Base-by-base conservation (phyloP, 2,888 invertebrate genomes). In the Rhagophthalmus giganteus region DNA sequence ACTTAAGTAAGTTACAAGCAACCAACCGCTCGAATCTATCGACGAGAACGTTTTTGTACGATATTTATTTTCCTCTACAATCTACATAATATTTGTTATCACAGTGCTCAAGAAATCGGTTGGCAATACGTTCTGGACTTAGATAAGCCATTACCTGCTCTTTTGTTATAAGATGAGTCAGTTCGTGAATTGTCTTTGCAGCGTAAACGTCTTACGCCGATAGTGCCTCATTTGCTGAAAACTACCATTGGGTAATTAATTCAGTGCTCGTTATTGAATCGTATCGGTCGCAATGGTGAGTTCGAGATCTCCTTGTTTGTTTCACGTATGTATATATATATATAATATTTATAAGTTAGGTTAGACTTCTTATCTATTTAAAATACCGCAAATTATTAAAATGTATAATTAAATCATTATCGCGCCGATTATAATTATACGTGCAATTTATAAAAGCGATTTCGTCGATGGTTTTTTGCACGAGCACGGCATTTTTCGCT, bases 61-160 rank as follows among this genome's bases (percentile, higher is more conserved):
- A 25, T 44, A n/a, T 25, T 13, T 44, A 35, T 34, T 44, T 44
- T 44, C 28, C 15, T 42, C 25, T 34, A 31, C 24, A 33, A 33
- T 15, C 14, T 13, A 28, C 14, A 24, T 34, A 31, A 12, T 32
- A 31, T 30, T 45, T 40, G 28, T 45, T 51, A 51, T 51, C 51
- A 47, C 35, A 50, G 50, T 50, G 50, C 50, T 50, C 37, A 50
- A 52, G 52, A 46, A 47, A 49, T 53, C 55, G 57, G 59, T 59
- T 59, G 57, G 57, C 53, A 55, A 58, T 54, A 50, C 49, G 49
- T 54, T 42, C 50, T 45, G 41, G 47, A 53, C 40, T 32, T 11
- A 53, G 56, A 59, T 56, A 59, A 59, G 57, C 16, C 39, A 48
- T 45, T 59, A 59, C 59, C 59, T 59, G 59, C 50, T 57, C 42